Evolutionary conservation across 2,113 vertebrate genomes (phyloP).

Genomic region (Danionella cerebrum): DNA sequence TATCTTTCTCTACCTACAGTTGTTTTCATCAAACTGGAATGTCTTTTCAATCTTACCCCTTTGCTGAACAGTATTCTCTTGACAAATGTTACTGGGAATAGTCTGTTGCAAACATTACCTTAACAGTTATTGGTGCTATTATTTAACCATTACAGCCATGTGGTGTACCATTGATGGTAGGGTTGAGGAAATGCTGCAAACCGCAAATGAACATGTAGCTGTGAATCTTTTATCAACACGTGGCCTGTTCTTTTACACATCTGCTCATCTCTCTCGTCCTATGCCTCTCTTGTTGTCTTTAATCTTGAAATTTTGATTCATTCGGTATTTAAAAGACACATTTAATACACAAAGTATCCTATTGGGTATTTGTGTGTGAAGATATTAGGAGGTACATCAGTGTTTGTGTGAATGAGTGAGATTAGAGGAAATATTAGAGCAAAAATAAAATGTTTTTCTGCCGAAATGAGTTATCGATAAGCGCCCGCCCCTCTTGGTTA

Average conservation of each 20-base stretch:
- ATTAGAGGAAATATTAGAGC: neutral
- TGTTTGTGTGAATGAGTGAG: neutral
- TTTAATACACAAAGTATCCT: neutral
- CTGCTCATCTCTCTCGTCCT: neutral
- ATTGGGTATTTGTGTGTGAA: neutral
- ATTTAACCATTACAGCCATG: conserved; percentile 15
- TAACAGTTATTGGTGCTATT: conserved; percentile 29
- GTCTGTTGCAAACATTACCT: neutral
- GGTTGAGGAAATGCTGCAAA: neutral
- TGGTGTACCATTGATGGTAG: neutral
- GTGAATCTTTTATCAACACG: neutral
- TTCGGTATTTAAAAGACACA: neutral
- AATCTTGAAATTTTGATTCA: neutral
- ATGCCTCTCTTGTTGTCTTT: neutral
- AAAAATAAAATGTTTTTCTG: no score
- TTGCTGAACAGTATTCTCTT: neutral
- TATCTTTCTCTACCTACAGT: neutral
- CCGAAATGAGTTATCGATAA: no score
- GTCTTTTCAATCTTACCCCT: neutral
- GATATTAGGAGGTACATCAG: neutral
- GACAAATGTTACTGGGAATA: neutral
- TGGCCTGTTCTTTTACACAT: neutral
- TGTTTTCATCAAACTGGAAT: neutral
- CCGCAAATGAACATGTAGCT: conserved; percentile 4
- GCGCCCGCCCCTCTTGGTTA: neutral